A percentile compares a stretch with the other conserved stretches of the same genome.
These are phyloP conservation scores for Pachyseris speciosa DNA, from an alignment of 64 coral and sea anemone species.

Conservation along the genomic window DNA sequence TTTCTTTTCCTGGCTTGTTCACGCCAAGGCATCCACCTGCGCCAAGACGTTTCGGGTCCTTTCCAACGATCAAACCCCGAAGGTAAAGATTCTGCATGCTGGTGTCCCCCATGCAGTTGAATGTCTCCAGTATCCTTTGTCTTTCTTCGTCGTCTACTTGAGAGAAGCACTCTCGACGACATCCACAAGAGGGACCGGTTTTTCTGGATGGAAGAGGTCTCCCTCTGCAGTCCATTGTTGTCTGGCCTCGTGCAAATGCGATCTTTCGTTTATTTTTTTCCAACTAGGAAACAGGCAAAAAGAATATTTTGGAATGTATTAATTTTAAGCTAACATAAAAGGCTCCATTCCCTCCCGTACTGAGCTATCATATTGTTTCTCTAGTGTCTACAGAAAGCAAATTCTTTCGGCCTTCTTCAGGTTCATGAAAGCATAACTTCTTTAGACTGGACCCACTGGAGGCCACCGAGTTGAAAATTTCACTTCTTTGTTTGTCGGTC, in stretches of 20 bases:
- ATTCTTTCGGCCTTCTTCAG: too few relatives aligned
- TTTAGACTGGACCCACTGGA: too few relatives aligned
- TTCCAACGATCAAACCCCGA: background rate
- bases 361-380: too few relatives aligned
- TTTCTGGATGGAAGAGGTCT: background rate
- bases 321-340: too few relatives aligned
- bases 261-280: background rate
- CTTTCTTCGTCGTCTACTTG: background rate
- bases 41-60: background rate
- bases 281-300: too few relatives aligned
- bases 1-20: background rate
- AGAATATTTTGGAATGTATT: too few relatives aligned
- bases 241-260: background rate
- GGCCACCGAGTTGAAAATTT: too few relatives aligned
- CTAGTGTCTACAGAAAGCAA: too few relatives aligned
- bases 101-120: background rate
- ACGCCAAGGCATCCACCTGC: background rate
- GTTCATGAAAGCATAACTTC: too few relatives aligned
- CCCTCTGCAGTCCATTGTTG: background rate
- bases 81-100: background rate
- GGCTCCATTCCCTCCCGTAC: too few relatives aligned
- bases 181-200: background rate
- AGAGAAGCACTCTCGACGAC: background rate
- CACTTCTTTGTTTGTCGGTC: too few relatives aligned
- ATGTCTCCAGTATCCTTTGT: background rate